Evolutionary conservation across 2,113 vertebrate species (phyloP), one percentile per base, ranked within the genome.

Genomic region (Peromyscus polionotus): DNA sequence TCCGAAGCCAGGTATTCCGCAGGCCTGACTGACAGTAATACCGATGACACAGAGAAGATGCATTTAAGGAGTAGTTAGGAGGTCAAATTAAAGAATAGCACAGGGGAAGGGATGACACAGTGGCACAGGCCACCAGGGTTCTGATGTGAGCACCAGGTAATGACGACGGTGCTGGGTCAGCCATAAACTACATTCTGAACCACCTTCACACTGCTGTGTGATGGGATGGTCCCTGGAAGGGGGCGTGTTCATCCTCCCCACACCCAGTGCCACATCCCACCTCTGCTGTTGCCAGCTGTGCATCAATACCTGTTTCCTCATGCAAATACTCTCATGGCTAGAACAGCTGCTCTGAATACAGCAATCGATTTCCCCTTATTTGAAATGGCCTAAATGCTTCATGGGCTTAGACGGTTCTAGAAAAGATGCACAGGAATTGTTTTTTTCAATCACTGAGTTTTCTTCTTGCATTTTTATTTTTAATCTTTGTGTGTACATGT

Each of bases 221-320:
- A 63, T 9, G 39, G 31, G 26, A 20, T 24, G 33, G 39, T 22
- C 24, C 42, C 39, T 42, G 14, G 4, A 67, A 36, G 33, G 11
- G n/a, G 26, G 28, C 3, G 9, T 33, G 7, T 80, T 70, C 54
- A 79, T 4, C 13, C 48, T 24, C 51, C 59, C 33, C 20, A 39
- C 28, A 39, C 33, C 36, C 36, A 2, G 1, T 7, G 57, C 36
- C 57, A 57, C 11, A 26, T 67, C 54, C 42, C 68, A 1, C 22
- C 48, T 7, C 33, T 10, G 6, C 0, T 14, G 11, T 1, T 0
- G 2, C 24, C 6, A 28, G 61, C 48, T 20, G 1, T 26, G 2
- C 10, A 8, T 54, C 94, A 17, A 1, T 8, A 57, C 7, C 7
- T 1, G 1, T 33, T 12, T 2, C 16, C 3, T 61, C 33, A 3